phyloP scores from a whole-genome alignment of 2,888 invertebrate species.

The Antitype chi region DNA sequence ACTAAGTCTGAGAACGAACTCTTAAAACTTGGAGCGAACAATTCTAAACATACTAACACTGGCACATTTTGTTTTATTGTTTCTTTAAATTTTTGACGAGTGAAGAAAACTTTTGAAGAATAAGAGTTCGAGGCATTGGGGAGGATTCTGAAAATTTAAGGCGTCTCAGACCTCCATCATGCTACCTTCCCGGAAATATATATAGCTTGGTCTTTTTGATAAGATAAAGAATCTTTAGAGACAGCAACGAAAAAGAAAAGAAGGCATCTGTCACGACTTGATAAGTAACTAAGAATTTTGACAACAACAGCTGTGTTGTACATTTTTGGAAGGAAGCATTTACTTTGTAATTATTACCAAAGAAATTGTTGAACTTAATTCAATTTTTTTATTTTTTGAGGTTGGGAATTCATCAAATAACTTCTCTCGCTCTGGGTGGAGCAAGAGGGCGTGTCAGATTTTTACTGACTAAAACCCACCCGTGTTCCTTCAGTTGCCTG shows the following conservation, averaged over 20 bases:
- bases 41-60: constrained; percentile 32
- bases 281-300: background rate
- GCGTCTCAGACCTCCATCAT: background rate
- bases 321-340: background rate
- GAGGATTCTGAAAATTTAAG: constrained; percentile 18
- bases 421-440: too few species aligned
- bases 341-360: background rate
- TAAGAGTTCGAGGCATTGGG: background rate
- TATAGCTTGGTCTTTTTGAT: constrained; percentile 14
- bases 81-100: constrained; percentile 37
- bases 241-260: background rate
- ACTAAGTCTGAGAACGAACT: constrained; percentile 28
- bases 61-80: constrained; percentile 32
- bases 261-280: background rate
- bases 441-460: too few species aligned
- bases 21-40: constrained; percentile 37
- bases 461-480: too few species aligned
- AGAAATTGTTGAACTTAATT: background rate
- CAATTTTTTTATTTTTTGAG: too few species aligned
- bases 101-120: constrained; percentile 12
- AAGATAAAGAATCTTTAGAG: constrained; percentile 12
- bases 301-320: background rate
- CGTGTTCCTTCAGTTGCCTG: too few species aligned
- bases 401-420: too few species aligned
- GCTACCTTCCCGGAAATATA: constrained; percentile 4